Evolutionary conservation across 2,888 invertebrate species (phyloP).

Genomic region (Carpatolechia fugitivella): DNA sequence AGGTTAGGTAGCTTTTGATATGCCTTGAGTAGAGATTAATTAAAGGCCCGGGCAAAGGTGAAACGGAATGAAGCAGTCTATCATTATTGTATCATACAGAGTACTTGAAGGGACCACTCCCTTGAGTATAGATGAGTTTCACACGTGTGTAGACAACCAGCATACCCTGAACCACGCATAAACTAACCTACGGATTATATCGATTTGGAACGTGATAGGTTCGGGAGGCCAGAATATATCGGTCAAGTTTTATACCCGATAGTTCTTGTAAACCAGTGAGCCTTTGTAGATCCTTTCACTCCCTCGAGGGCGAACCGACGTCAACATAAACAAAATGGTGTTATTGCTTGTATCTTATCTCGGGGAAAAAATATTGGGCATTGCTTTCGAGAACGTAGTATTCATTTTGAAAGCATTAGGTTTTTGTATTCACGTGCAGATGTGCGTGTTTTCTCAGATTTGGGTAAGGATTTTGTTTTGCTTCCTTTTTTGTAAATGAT

Average conservation of each 20-base stretch:
- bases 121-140: constrained; percentile 43
- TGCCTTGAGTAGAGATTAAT: constrained; percentile 26
- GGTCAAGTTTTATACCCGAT: constrained; percentile 34
- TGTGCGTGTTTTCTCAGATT: not conserved
- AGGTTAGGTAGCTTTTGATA: no score
- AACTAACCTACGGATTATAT: constrained; percentile 4
- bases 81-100: constrained; percentile 43
- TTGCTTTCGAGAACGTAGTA: constrained; percentile 39
- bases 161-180: constrained; percentile 23
- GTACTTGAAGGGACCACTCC: constrained; percentile 43
- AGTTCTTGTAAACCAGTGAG: constrained; percentile 48
- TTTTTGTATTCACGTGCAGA: constrained; percentile 1
- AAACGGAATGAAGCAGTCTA: constrained; percentile 34
- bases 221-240: not conserved
- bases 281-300: constrained; percentile 41
- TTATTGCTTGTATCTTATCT: constrained; percentile 71
- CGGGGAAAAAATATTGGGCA: constrained; percentile 55
- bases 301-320: constrained; percentile 56
- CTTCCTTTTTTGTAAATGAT: not conserved
- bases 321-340: constrained; percentile 72
- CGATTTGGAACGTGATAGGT: not conserved
- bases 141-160: constrained; percentile 39
- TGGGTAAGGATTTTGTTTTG: constrained; percentile 8
- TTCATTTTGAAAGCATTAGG: constrained; percentile 42
- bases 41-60: constrained; percentile 27